A percentile compares a stretch with the other conserved stretches of the same genome.
Conservation (phyloP, 2,797 vertebrate species). For the Pseudocheirus occidentalis region DNA sequence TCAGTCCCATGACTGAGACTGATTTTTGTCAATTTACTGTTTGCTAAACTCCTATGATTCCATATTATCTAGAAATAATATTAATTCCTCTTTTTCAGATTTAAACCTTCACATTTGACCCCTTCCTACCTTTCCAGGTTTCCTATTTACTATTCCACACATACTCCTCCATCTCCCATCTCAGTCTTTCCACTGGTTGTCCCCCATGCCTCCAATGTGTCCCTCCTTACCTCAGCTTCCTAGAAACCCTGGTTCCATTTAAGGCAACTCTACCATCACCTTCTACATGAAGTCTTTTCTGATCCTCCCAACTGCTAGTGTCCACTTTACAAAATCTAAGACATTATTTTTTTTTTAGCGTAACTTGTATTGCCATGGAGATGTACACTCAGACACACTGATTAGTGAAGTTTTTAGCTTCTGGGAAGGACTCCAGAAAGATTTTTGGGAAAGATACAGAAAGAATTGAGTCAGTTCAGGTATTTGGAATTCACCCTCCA, state of each 20-base stretch:
- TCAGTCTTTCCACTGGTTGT: background rate
- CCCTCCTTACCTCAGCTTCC: background rate
- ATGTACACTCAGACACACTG: background rate
- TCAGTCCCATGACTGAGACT: background rate
- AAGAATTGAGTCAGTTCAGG: background rate
- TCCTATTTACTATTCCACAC: background rate
- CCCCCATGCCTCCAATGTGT: background rate
- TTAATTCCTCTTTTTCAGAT: background rate
- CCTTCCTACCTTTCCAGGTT: background rate
- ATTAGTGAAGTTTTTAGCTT: background rate
- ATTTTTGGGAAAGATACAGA: background rate
- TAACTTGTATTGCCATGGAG: background rate
- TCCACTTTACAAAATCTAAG: background rate
- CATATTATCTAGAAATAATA: background rate
- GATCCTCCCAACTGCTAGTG: background rate
- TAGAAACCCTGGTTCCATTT: background rate
- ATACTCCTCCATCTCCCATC: background rate
- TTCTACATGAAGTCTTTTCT: background rate
- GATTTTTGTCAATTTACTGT: background rate
- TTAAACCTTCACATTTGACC: background rate
- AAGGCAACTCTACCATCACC: background rate
- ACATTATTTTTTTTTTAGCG: background rate
- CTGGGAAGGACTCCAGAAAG: background rate
- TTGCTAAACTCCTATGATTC: background rate
- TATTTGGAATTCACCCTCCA: background rate